These are phyloP conservation scores for Hyppa rectilinea DNA, from an alignment of 2,888 invertebrate genomes.

Conservation along the genomic window DNA sequence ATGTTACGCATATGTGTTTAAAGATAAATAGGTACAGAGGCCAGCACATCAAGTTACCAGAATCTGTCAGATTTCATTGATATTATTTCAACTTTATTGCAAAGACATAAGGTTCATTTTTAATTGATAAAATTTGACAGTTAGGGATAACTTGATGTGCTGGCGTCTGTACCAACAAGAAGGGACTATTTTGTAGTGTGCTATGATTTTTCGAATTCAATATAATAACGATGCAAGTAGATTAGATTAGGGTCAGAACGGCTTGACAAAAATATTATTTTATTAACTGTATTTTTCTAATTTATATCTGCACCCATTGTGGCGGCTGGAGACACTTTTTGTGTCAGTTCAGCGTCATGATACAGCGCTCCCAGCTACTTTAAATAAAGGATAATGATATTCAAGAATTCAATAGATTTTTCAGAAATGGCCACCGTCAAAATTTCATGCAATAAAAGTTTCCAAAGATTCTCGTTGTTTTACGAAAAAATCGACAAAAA, in stretches of 20 bases:
- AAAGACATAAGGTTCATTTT: too few relatives aligned
- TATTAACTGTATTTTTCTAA: background rate
- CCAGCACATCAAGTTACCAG: too few relatives aligned
- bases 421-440: conserved; percentile 83
- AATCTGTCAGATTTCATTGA: too few relatives aligned
- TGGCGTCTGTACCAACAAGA: too few relatives aligned
- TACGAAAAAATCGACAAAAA: conserved; percentile 79
- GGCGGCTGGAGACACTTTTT: conserved; percentile 10
- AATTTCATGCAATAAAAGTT: conserved; percentile 84
- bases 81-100: too few relatives aligned
- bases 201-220: background rate
- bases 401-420: conserved; percentile 74
- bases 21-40: too few relatives aligned
- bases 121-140: too few relatives aligned
- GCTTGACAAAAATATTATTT: background rate
- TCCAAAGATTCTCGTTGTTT: conserved; percentile 78
- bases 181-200: background rate
- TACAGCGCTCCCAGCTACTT: conserved; percentile 78
- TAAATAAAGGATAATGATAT: conserved; percentile 79
- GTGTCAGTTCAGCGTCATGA: conserved; percentile 63
- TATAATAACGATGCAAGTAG: background rate
- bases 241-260: background rate
- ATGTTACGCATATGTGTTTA: too few relatives aligned
- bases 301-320: conserved; percentile 10
- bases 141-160: too few relatives aligned